phyloP scores from a whole-genome alignment of 2,113 vertebrate genomes.

The Symphodus melops region DNA sequence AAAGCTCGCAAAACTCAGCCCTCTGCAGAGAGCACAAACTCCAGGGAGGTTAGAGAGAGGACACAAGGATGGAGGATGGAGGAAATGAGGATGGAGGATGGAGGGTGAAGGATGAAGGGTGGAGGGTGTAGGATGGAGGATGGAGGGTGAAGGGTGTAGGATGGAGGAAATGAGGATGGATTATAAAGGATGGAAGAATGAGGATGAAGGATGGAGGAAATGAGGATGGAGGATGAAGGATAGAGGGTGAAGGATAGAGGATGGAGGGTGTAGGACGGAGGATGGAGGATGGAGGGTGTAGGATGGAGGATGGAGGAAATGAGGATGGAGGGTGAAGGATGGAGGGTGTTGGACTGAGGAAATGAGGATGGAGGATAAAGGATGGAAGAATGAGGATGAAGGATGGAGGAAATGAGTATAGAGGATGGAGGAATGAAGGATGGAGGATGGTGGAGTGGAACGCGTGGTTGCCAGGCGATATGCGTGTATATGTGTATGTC shows the following conservation, averaged over 20 bases:
- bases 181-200: too few species aligned
- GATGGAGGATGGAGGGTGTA: slow-evolving; percentile 20
- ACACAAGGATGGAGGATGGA: slow-evolving; percentile 15
- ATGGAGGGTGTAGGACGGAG: slow-evolving; percentile 20
- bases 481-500: slow-evolving; percentile 58
- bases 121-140: slow-evolving; percentile 13
- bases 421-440: slow-evolving; percentile 34
- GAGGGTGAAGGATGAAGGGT: slow-evolving; percentile 23
- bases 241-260: slow-evolving; percentile 22
- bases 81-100: slow-evolving; percentile 11
- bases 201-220: slow-evolving; percentile 23
- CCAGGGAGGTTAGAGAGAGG: slow-evolving; percentile 47
- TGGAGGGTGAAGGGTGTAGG: slow-evolving; percentile 1
- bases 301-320: slow-evolving; percentile 20
- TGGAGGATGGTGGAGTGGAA: slow-evolving; percentile 10
- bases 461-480: slow-evolving; percentile 62
- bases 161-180: slow-evolving; percentile 12
- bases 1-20: slow-evolving; percentile 44
- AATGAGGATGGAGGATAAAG: slow-evolving; percentile 3
- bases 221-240: slow-evolving; percentile 18
- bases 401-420: slow-evolving; percentile 13
- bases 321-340: neutral
- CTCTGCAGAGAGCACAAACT: slow-evolving; percentile 20
- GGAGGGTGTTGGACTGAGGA: slow-evolving; percentile 29
- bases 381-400: slow-evolving; percentile 19